Evolutionary conservation across 2,113 vertebrate genomes (phyloP).

Genomic region (Turdus rufiventris): DNA sequence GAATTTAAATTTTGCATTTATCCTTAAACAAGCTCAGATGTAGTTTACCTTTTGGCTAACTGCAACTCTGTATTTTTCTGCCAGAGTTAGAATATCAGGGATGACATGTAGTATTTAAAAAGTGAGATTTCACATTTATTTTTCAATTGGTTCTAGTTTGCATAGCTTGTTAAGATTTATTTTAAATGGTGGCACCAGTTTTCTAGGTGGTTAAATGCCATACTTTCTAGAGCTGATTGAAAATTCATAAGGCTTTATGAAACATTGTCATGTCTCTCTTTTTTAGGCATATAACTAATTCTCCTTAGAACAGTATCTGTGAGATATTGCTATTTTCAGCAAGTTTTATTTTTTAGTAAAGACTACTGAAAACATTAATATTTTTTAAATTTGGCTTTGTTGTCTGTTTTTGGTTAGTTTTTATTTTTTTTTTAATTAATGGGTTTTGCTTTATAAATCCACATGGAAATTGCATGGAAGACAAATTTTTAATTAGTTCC

Average conservation of each 20-base stretch:
- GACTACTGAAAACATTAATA: not conserved
- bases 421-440: too few relatives aligned
- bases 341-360: not conserved
- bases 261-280: not conserved
- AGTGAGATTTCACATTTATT: not conserved
- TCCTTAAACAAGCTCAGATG: not conserved
- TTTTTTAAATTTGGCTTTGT: not conserved
- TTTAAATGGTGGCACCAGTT: not conserved
- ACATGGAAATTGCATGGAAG: not conserved
- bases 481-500: not conserved
- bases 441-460: not conserved
- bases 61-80: not conserved
- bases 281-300: not conserved
- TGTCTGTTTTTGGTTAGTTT: not conserved
- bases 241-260: not conserved
- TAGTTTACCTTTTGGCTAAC: not conserved
- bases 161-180: not conserved
- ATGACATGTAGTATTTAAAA: not conserved
- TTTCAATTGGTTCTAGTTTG: not conserved
- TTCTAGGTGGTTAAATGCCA: not conserved
- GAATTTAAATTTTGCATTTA: not conserved
- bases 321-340: not conserved
- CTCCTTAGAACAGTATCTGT: not conserved
- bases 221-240: not conserved
- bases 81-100: not conserved